phyloP scores from a whole-genome alignment of 2,888 invertebrate species.

The Tortrix viridana region DNA sequence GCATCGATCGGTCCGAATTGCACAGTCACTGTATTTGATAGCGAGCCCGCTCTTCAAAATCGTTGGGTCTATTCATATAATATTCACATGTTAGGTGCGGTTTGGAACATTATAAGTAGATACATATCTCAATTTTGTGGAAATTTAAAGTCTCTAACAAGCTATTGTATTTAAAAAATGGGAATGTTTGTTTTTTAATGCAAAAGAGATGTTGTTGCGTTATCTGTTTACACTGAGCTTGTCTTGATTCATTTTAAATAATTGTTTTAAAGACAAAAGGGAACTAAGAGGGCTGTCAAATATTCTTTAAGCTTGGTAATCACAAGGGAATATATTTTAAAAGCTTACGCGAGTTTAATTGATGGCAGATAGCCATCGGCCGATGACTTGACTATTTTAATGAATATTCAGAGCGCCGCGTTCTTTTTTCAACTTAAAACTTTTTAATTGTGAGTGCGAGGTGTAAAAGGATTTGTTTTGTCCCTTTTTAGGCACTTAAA shows the following conservation, averaged over 20 bases:
- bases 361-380: conserved; percentile 61
- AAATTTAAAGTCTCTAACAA: conserved; percentile 16
- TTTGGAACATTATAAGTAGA: conserved; percentile 34
- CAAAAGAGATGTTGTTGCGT: conserved; percentile 21
- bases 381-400: conserved; percentile 74
- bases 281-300: conserved; percentile 58
- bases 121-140: conserved; percentile 33
- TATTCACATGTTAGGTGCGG: conserved; percentile 24
- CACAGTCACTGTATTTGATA: conserved; percentile 74
- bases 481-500: conserved; percentile 35
- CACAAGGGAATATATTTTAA: conserved; percentile 62
- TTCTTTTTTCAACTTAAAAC: conserved; percentile 46
- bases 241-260: conserved; percentile 27
- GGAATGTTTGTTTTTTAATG: conserved; percentile 1
- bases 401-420: conserved; percentile 62
- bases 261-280: conserved; percentile 36
- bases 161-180: conserved; percentile 15
- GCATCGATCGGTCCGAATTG: conserved; percentile 63
- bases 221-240: conserved; percentile 22
- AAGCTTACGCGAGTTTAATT: conserved; percentile 62
- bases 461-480: conserved; percentile 42
- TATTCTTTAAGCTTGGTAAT: conserved; percentile 58
- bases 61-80: conserved; percentile 41
- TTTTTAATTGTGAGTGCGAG: conserved; percentile 51
- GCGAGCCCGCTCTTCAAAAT: conserved; percentile 52